phyloP scores from a whole-genome alignment of 2,888 invertebrate species.

The Cataglyphis livida region DNA sequence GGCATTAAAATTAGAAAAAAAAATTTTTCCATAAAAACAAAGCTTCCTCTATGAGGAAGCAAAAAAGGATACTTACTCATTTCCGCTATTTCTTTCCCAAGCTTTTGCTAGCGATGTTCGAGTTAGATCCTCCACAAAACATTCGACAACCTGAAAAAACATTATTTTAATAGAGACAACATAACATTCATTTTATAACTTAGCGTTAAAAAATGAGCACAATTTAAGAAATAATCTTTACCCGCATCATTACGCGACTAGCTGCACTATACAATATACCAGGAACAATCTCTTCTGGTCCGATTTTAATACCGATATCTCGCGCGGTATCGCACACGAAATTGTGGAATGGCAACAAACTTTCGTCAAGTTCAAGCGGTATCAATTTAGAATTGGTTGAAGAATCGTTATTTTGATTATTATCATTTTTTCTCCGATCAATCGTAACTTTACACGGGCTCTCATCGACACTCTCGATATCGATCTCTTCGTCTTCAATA shows the following conservation, averaged over 20 bases:
- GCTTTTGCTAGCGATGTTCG: conserved; percentile 80
- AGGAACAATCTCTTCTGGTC: conserved; percentile 85
- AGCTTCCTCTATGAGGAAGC: too few relatives aligned
- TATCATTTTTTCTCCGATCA: conserved; percentile 13
- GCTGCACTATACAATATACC: conserved; percentile 85
- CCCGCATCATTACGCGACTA: conserved; percentile 81
- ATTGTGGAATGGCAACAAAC: conserved; percentile 80
- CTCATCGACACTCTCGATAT: conserved; percentile 56
- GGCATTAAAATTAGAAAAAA: too few relatives aligned
- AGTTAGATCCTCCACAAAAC: conserved; percentile 80
- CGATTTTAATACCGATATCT: conserved; percentile 85
- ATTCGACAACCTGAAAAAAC: conserved; percentile 74
- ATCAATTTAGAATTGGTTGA: conserved; percentile 35
- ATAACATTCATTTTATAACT: conserved; percentile 9
- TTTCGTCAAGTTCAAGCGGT: conserved; percentile 74
- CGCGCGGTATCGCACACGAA: conserved; percentile 85
- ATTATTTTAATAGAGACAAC: background rate
- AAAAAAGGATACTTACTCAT: conserved; percentile 71
- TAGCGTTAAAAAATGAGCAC: background rate
- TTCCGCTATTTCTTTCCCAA: conserved; percentile 76
- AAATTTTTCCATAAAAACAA: too few relatives aligned
- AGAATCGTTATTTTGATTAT: background rate
- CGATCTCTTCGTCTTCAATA: conserved; percentile 63
- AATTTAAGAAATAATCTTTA: conserved; percentile 54
- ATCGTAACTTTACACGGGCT: background rate